Percentiles rank a stretch among this genome's conserved stretches.
Conservation (phyloP, 2,797 vertebrate genomes). For the Lerista edwardsae region DNA sequence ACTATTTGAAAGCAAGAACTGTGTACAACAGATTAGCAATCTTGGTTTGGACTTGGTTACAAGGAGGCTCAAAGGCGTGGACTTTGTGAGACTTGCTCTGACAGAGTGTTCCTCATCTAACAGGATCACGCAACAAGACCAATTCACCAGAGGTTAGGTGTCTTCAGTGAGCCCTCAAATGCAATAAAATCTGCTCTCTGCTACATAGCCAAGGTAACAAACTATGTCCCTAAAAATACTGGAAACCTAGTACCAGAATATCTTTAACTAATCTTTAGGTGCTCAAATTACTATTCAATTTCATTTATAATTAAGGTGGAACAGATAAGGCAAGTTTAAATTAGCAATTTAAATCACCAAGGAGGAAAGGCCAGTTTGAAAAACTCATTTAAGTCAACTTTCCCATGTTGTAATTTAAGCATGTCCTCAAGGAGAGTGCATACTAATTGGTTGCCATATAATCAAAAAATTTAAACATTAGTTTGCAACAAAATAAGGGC, state of each 20-base stretch:
- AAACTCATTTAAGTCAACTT: not conserved
- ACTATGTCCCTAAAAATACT: not conserved
- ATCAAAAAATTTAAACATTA: not conserved
- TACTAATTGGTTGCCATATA: not conserved
- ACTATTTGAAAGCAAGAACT: not conserved
- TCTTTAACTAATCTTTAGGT: not conserved
- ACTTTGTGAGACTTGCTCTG: not conserved
- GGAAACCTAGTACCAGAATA: not conserved
- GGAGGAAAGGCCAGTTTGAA: not conserved
- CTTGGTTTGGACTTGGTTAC: not conserved
- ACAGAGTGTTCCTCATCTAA: not conserved
- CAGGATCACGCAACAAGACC: not conserved
- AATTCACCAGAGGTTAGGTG: not conserved
- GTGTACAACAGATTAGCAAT: not conserved
- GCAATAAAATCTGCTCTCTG: not conserved
- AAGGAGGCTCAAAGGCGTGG: too few relatives aligned
- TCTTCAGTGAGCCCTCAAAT: not conserved
- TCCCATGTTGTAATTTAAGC: not conserved
- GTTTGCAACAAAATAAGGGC: not conserved
- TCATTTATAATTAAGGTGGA: not conserved
- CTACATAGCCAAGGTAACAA: not conserved
- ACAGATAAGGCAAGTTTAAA: not conserved
- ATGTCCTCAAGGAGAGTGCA: not conserved
- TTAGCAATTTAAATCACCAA: not conserved
- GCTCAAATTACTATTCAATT: not conserved